Evolutionary conservation across 2,797 vertebrate genomes (phyloP).

Genomic region (Salmo trutta): DNA sequence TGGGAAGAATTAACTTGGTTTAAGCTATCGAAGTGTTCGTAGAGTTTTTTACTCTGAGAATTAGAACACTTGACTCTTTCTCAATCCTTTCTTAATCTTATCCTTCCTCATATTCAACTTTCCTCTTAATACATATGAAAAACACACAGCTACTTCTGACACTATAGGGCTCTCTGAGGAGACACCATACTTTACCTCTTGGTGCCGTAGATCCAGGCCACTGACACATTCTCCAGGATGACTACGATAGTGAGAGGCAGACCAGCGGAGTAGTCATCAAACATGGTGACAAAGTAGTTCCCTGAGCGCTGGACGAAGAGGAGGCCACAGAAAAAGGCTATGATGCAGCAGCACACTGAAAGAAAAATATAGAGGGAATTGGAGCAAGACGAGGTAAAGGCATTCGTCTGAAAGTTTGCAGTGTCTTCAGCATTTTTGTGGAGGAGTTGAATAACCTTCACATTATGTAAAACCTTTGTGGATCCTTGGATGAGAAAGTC

Average conservation of each 20-base stretch:
- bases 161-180: neutral
- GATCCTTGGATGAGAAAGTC: neutral
- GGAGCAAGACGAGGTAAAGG: neutral
- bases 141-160: neutral
- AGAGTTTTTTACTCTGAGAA: too few relatives aligned
- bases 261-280: conserved; percentile 93
- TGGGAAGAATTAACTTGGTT: too few relatives aligned
- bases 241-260: conserved; percentile 91
- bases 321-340: conserved; percentile 89
- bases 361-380: neutral
- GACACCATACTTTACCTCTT: conserved; percentile 76
- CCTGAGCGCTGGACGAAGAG: conserved; percentile 94
- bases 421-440: neutral
- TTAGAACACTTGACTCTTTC: neutral
- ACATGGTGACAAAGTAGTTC: conserved; percentile 97
- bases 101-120: neutral
- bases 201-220: conserved; percentile 94
- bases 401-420: neutral
- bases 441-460: neutral
- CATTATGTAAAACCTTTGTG: neutral
- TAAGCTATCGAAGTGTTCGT: too few relatives aligned
- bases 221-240: conserved; percentile 91
- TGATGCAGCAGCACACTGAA: conserved; percentile 88
- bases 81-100: neutral
- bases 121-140: neutral